Base-by-base conservation (phyloP, 1,140 invertebrate species). In the Drosophila pseudoananassae region DNA sequence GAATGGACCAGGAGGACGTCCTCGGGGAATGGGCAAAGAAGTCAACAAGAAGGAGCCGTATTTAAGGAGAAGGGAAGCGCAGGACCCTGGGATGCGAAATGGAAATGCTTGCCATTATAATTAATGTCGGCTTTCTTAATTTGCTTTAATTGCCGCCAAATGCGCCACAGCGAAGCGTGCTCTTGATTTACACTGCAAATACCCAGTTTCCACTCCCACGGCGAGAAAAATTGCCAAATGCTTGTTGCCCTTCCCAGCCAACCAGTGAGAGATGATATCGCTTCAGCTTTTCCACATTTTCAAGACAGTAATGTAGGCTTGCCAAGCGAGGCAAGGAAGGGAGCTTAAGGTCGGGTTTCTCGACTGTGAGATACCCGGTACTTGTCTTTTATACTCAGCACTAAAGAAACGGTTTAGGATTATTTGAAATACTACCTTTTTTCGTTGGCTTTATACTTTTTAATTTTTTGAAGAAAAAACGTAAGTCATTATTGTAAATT, bases 71-170 rank as follows among this genome's bases (percentile, higher is more conserved):
- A 7, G 6, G 23, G 15, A n/a, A 51, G 45, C 31, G 12, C 25
- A 36, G 40, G n/a, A 43, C 40, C 56, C 51, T 49, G 60, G 51
- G 27, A 69, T 50, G 36, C 45, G 31, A 49, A 68, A 51, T 66
- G 69, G 49, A 76, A 76, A 43, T 17, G 40, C 40, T 69, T 51
- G 27, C 58, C 63, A 69, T 80, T 76, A 84, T 85, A 87, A 85
- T 85, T 72, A 85, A 85, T 85, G 82, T 85, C 78, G 78, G 70
- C 78, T 76, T 72, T 68, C 59, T 83, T 78, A 82, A 88, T 85
- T 87, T 68, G 54, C 69, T 87, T 87, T 85, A 85, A 82, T 85
- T 85, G 82, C 74, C 74, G 58, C 47, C 65, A 64, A 78, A 78
- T 70, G 60, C 56, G 54, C 27, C 70, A 45, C 64, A 40, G 31